Evolutionary conservation across 2,888 invertebrate species (phyloP).

Genomic region (Allophyes oxyacanthae): DNA sequence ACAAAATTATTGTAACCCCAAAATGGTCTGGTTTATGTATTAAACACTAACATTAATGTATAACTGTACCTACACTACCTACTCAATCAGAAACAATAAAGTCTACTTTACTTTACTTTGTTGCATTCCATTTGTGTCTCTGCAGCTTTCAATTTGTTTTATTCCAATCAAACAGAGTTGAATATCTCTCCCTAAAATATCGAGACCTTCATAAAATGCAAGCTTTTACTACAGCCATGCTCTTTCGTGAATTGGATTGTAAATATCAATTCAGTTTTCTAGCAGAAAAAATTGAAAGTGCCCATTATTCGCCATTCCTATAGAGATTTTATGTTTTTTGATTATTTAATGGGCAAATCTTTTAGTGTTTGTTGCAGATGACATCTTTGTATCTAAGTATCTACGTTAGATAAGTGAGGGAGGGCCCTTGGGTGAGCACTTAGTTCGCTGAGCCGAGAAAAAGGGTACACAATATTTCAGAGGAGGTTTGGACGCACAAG

Average conservation of each 20-base stretch:
- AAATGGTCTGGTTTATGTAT: too few species aligned
- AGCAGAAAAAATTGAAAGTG: constrained; percentile 10
- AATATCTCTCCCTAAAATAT: constrained; percentile 5
- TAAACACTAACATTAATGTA: too few species aligned
- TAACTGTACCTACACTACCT: too few species aligned
- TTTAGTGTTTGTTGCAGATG: constrained; percentile 8
- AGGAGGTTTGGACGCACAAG: constrained; percentile 1
- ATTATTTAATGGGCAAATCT: constrained; percentile 3
- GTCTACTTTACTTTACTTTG: too few species aligned
- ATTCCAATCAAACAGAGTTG: constrained; percentile 29
- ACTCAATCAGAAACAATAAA: too few species aligned
- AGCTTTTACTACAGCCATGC: constrained; percentile 17
- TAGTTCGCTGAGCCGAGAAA: constrained; percentile 7
- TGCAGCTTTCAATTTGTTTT: neutral
- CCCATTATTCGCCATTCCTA: neutral
- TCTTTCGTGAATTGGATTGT: constrained; percentile 28
- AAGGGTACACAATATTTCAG: constrained; percentile 11
- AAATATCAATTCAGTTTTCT: constrained; percentile 18
- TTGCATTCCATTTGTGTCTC: too few species aligned
- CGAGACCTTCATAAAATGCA: constrained; percentile 26
- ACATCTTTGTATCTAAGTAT: neutral
- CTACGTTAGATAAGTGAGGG: constrained; percentile 4
- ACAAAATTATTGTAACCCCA: too few species aligned
- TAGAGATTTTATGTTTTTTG: neutral
- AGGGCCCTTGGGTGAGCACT: constrained; percentile 18